Base-by-base conservation (phyloP, 1,140 invertebrate genomes). In the Thalassaphorura encarpata region DNA sequence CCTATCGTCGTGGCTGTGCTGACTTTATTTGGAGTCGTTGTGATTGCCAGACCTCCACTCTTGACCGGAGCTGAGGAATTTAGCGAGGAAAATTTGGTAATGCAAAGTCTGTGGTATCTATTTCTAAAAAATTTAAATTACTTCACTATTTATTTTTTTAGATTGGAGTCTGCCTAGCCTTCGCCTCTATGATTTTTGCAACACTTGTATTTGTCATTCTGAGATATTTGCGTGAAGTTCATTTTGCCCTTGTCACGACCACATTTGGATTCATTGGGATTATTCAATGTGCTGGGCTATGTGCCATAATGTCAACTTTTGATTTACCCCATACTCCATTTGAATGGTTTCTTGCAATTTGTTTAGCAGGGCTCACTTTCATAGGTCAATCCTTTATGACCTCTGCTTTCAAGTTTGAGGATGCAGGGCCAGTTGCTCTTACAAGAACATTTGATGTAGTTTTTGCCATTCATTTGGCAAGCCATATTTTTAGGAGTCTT, bases 401-500 rank as follows among this genome's bases (percentile, higher is more conserved):
- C 8, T 21, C 55, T 4, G 58, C 52, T 4, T 26, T 64, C 3
- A 64, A 61, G 33, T 61, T 21, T 27, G 62, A 64, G 45, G 29
- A 55, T n/a, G 58, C 62, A 24, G 56, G 62, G 0, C 39, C 50
- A 19, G 52, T 60, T 1, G 36, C 58, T 3, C 42, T 60, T n/a
- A 36, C 56, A 1, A 21, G 29, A 8, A 55, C 36, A 26, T 52
- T 21, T 27, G 61, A 55, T 55, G 28, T 43, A 2, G 39, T 54
- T 40, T 58, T 53, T 26, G 50, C 51, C 4, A n/a, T 58, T 54
- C 36, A 2, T 54, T 28, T 52, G 52, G 23, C 51, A 40, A 26
- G 80, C 87, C 1, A 71, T 87, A 66, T 88, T 91, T 69, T 91
- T 91, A 66, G 77, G 84, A 60, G 85, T 91, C 69, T 79, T 85